These are phyloP conservation scores for Tinamus major DNA, from an alignment of 2,797 vertebrate species.

Conservation along the genomic window DNA sequence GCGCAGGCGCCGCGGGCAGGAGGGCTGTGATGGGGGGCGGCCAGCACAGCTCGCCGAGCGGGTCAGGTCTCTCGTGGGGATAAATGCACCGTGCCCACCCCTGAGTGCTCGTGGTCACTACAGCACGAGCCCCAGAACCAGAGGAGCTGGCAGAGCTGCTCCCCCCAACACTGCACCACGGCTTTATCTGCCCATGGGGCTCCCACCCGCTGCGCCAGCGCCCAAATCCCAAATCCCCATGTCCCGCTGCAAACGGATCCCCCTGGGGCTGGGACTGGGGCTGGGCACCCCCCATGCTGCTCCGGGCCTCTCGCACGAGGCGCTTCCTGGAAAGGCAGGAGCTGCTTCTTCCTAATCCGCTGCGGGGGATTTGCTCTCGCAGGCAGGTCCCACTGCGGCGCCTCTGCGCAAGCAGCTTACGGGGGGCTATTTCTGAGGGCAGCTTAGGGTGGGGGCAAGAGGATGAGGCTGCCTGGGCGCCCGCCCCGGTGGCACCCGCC, in stretches of 20 bases:
- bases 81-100: accelerated
- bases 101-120: background rate
- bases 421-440: slow-evolving; percentile 55
- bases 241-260: accelerated
- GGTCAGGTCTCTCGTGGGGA: background rate
- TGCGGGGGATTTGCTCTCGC: slow-evolving; percentile 17
- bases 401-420: slow-evolving; percentile 57
- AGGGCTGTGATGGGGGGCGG: background rate
- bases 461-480: background rate
- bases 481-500: accelerated
- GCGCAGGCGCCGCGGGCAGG: accelerated
- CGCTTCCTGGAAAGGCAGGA: background rate
- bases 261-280: background rate
- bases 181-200: too few species aligned
- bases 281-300: background rate
- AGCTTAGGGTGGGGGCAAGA: slow-evolving; percentile 52
- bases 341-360: slow-evolving; percentile 36
- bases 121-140: accelerated
- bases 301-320: accelerated
- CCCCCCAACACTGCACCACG: accelerated
- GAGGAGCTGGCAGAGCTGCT: background rate
- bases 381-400: background rate
- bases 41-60: accelerated
- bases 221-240: background rate
- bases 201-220: background rate